Base-by-base conservation (phyloP, 2,888 invertebrate species). In the Colletes collaris region DNA sequence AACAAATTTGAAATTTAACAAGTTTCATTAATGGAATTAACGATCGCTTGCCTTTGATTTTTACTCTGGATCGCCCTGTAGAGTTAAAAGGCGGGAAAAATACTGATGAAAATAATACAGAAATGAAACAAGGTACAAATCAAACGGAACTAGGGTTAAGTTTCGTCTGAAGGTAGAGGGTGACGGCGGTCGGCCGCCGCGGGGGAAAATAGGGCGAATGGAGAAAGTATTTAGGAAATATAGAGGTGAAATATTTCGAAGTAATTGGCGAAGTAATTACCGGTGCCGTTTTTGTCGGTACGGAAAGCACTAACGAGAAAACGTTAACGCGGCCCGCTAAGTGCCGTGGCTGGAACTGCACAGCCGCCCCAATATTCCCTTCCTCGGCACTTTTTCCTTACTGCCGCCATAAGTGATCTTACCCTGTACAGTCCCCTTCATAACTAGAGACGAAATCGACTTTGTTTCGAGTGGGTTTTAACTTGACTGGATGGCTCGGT, bases 251-350 rank as follows among this genome's bases (percentile, higher is more conserved):
- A 78, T 80, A 80, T 80, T 73, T 78, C 69, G 65, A 80, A 78
- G 68, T 80, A 80, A 80, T 80, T 80, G 77, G 77, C 59, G 62
- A 66, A 78, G 74, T 74, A 80, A 80, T 80, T 80, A 74, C 62
- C 59, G 49, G 62, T 62, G n/a, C 49, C 49, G 56, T 60, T 74
- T 70, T 78, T 69, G 62, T 69, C 52, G 69, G 35, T 65, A 27
- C 63, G 37, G 35, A 72, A 55, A 69, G 78, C 78, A 70, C 72
- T 72, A 83, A 82, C 79, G 79, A 85, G 70, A 58, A 75, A 68
- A 69, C 66, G 74, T 81, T 84, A 84, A 62, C 56, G 82, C 55
- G 58, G 67, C 58, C 46, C 19, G 66, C 44, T 74, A 73, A 70
- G 70, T 79, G 69, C 62, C 52, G 46, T 16, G 35, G 55, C 55